A percentile compares a stretch with the other conserved stretches of the same genome.
These are phyloP conservation scores for Sinella curviseta DNA, from an alignment of 1,140 invertebrate species.

Conservation along the genomic window DNA sequence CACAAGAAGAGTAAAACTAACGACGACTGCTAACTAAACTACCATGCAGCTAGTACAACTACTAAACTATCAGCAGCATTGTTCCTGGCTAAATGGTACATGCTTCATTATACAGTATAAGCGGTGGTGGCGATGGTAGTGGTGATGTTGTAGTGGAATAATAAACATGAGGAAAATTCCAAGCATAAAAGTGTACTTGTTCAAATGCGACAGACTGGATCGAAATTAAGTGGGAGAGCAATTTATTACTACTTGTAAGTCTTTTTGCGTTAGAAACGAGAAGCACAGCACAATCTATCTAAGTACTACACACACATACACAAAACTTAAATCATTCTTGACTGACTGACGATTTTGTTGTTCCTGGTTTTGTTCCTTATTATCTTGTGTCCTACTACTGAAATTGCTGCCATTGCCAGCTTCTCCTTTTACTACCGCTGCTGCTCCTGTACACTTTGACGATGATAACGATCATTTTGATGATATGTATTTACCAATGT, in stretches of 20 bases:
- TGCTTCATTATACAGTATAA: not conserved
- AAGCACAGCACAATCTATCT: not conserved
- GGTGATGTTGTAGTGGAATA: not conserved
- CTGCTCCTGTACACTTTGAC: not conserved
- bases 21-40: not conserved
- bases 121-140: not conserved
- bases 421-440: not conserved
- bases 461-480: too few relatives aligned
- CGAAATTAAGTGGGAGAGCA: slow-evolving; percentile 18
- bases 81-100: not conserved
- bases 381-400: not conserved
- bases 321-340: slow-evolving; percentile 6
- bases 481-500: too few relatives aligned
- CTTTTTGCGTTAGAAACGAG: not conserved
- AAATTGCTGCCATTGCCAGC: not conserved
- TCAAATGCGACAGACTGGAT: slow-evolving; percentile 15
- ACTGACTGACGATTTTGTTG: slow-evolving; percentile 7
- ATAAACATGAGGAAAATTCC: not conserved
- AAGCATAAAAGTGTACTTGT: not conserved
- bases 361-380: not conserved
- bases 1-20: not conserved
- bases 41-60: too few relatives aligned
- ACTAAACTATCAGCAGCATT: too few relatives aligned
- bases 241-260: slow-evolving; percentile 24
- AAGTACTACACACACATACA: not conserved